phyloP scores from a whole-genome alignment of 64 coral and sea anemone species.

The Catalaphyllia jardinei region DNA sequence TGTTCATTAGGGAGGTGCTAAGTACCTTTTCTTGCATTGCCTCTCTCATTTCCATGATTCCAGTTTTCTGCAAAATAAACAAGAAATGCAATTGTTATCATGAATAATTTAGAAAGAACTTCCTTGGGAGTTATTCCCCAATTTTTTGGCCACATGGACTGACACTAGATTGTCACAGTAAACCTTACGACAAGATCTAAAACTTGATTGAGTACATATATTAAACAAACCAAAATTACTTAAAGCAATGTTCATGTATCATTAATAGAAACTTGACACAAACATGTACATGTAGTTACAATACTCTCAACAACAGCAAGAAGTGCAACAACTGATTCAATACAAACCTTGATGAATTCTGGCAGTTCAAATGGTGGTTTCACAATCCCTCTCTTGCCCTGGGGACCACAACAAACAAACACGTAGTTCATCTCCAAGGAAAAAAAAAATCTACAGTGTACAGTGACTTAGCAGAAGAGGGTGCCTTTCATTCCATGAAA shows the following conservation, averaged over 20 bases:
- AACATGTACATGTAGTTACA: not conserved
- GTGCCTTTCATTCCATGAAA: no score
- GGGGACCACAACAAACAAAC: not conserved
- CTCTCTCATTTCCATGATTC: conserved; percentile 99
- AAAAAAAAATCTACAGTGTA: not conserved
- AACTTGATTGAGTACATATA: no score
- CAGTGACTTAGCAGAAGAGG: no score
- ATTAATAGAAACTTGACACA: not conserved
- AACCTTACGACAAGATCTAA: no score
- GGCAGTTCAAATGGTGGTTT: conserved; percentile 98
- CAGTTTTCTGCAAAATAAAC: conserved; percentile 75
- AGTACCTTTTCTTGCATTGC: conserved; percentile 94
- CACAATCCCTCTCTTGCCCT: conserved; percentile 98
- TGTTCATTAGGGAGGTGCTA: no score
- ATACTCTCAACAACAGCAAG: not conserved
- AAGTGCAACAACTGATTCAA: not conserved
- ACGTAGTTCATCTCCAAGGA: not conserved
- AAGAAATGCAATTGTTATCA: not conserved
- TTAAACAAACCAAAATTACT: no score
- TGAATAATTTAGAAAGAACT: not conserved
- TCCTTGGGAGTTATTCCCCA: no score
- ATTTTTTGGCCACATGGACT: no score
- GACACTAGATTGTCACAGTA: no score
- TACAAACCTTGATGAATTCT: conserved; percentile 94
- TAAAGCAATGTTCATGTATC: no score